A percentile compares a stretch with the other conserved stretches of the same genome.
These are phyloP conservation scores for Caenorhabditis remanei DNA, from an alignment of 1,140 invertebrate genomes.

Conservation along the genomic window DNA sequence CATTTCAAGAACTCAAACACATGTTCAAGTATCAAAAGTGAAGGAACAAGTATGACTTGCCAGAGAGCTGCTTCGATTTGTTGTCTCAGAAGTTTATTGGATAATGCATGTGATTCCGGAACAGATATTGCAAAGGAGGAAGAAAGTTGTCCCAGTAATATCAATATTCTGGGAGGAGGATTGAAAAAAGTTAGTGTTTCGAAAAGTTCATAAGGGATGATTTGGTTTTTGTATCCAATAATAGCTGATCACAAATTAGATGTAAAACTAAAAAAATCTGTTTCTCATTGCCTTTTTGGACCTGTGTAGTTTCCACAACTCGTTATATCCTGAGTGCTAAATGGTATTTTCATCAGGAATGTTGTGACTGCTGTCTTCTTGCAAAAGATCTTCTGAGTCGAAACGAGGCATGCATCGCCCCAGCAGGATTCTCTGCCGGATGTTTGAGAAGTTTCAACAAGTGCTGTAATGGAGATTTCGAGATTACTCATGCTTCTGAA, in stretches of 20 bases:
- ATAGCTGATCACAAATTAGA: too few species aligned
- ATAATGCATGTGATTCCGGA: conserved; percentile 70
- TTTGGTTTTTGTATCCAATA: conserved; percentile 3
- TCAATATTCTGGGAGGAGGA: conserved; percentile 71
- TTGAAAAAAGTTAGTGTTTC: conserved; percentile 65
- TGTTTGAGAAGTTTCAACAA: conserved; percentile 76
- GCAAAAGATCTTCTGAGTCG: conserved; percentile 71
- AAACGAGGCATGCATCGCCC: conserved; percentile 71
- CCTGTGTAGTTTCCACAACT: too few species aligned
- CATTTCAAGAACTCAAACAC: conserved; percentile 71
- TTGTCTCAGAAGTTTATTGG: conserved; percentile 73
- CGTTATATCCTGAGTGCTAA: too few species aligned
- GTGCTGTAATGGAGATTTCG: conserved; percentile 68
- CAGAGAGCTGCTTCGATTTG: conserved; percentile 75
- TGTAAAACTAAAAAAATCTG: too few species aligned
- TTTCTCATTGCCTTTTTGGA: too few species aligned
- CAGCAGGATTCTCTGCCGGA: conserved; percentile 73
- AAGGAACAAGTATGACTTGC: conserved; percentile 71
- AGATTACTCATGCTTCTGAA: conserved; percentile 29
- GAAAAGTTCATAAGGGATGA: background rate
- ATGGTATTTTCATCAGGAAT: conserved; percentile 69
- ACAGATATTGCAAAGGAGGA: conserved; percentile 62
- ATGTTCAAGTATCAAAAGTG: conserved; percentile 67
- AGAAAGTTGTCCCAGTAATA: conserved; percentile 69
- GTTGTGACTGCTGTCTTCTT: conserved; percentile 76